Conservation (phyloP, 2,113 vertebrate genomes). For the Gymnobelideus leadbeateri region DNA sequence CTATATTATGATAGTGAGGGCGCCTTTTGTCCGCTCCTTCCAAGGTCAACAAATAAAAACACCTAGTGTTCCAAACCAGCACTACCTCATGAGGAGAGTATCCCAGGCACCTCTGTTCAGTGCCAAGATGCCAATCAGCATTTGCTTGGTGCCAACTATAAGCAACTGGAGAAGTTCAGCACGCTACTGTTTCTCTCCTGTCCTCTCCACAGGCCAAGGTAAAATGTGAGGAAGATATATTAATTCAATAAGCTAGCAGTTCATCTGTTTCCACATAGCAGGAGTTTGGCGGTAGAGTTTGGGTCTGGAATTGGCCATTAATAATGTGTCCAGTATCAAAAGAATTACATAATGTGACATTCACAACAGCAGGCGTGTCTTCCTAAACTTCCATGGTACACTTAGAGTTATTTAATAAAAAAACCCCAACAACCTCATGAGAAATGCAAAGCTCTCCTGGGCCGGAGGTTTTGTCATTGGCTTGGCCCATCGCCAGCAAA, state of each 20-base stretch:
- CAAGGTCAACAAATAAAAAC: conserved; percentile 70
- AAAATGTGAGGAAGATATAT: not conserved
- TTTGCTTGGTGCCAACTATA: conserved; percentile 11
- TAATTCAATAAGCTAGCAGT: not conserved
- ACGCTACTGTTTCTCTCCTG: not conserved
- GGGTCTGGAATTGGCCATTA: not conserved
- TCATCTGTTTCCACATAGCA: not conserved
- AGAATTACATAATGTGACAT: not conserved
- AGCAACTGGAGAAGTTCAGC: conserved; percentile 22
- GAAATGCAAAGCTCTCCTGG: not conserved
- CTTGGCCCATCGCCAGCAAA: conserved; percentile 33
- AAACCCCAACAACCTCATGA: not conserved
- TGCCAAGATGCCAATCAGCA: conserved; percentile 60
- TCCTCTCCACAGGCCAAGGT: not conserved
- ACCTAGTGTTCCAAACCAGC: conserved; percentile 57
- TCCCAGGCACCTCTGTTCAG: conserved; percentile 60
- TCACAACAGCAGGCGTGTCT: not conserved
- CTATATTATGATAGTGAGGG: conserved; percentile 64
- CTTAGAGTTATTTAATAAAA: not conserved
- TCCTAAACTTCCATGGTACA: not conserved
- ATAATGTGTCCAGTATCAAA: not conserved
- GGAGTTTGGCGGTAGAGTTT: not conserved
- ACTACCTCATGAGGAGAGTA: conserved; percentile 60
- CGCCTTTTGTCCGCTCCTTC: conserved; percentile 12
- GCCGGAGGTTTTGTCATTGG: not conserved